phyloP scores from a whole-genome alignment of 2,113 vertebrate species.

The Grantiella picta region DNA sequence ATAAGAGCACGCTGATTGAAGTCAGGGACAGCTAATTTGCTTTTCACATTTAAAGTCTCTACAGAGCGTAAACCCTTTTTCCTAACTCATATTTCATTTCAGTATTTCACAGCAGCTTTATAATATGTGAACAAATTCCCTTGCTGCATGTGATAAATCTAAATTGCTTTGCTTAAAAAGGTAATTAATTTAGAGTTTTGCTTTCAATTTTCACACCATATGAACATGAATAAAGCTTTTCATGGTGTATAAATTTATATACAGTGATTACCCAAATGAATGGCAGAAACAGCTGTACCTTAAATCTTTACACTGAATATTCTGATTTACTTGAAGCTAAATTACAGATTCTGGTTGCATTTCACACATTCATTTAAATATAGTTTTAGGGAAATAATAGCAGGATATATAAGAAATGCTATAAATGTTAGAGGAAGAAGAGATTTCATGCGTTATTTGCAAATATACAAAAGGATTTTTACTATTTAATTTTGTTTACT shows the following conservation, averaged over 20 bases:
- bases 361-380: background rate
- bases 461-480: background rate
- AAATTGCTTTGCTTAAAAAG: slow-evolving; percentile 67
- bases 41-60: slow-evolving; percentile 45
- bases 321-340: slow-evolving; percentile 9
- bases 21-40: slow-evolving; percentile 14
- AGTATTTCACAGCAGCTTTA: slow-evolving; percentile 56
- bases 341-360: slow-evolving; percentile 26
- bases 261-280: slow-evolving; percentile 61
- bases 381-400: background rate
- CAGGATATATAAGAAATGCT: background rate
- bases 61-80: background rate
- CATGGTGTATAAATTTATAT: slow-evolving; percentile 68
- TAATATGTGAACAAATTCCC: slow-evolving; percentile 50
- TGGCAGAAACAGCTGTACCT: slow-evolving; percentile 65
- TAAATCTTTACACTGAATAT: slow-evolving; percentile 47
- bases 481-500: background rate
- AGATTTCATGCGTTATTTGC: background rate
- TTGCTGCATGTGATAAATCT: slow-evolving; percentile 55
- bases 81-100: slow-evolving; percentile 50
- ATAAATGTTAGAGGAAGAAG: background rate
- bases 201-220: slow-evolving; percentile 72
- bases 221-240: slow-evolving; percentile 71
- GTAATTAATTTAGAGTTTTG: slow-evolving; percentile 74
- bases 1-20: slow-evolving; percentile 10